Base-by-base conservation (phyloP, 2,888 invertebrate genomes). In the Itoplectis maculator region DNA sequence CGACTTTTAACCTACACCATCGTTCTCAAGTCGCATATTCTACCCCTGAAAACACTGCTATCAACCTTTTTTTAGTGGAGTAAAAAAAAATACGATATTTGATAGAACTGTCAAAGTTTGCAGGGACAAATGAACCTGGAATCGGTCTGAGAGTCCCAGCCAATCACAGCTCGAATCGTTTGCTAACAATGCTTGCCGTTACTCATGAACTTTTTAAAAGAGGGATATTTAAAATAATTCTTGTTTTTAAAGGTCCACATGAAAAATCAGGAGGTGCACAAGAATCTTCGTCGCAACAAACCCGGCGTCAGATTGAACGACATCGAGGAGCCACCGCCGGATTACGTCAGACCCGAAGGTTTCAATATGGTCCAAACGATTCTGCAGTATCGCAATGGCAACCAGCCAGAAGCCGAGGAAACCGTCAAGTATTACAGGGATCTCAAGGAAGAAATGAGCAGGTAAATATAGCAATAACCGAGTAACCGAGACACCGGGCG, bases 231-330 rank as follows among this genome's bases (percentile, higher is more conserved):
- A 54, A 40, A 42, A 40, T 8, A 69, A 75, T 61, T 70, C 35
- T 69, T n/a, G 68, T 9, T 66, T 23, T 35, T 75, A 29, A 61
- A 96, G 96, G 94, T 96, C 9, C 95, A 96, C 89, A 94, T 95
- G 91, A 94, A 94, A 84, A 96, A 96, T 89, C 95, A 96, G 90
- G 95, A 95, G 68, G 93, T 95, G 2, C 96, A 96, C 90, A 95
- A 95, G 88, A 94, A 95, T 88, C 92, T 96, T 42, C 93, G 95
- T 0, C 94, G 94, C 18, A 95, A 95, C 89, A 95, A 95, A 90
- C 94, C 95, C 0, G 95, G 95, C 0, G 92, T 95, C 11, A 92
- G 94, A 11, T 87, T 95, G 68, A 92, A 93, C 74, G 94, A 95
- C 51, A 93, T 96, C 18, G 93, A 94, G 74, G 93, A 94, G 18